phyloP scores from a whole-genome alignment of 2,797 vertebrate species.

The Molothrus aeneus region DNA sequence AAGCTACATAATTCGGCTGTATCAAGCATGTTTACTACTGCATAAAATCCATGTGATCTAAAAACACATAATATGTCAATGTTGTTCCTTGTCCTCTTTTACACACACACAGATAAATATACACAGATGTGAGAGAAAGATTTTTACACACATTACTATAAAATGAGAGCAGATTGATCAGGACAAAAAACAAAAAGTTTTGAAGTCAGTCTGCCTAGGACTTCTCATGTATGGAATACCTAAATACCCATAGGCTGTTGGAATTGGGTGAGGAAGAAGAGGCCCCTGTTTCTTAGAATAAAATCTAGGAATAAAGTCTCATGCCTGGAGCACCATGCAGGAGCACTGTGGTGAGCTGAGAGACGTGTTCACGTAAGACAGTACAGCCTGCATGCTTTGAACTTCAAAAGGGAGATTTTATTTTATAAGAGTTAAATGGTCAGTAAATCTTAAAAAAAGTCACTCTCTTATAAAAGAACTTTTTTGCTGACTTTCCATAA shows the following conservation, averaged over 20 bases:
- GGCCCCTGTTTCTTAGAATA: not conserved
- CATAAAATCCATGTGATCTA: not conserved
- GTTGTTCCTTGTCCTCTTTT: not conserved
- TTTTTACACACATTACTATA: not conserved
- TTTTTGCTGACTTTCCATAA: not conserved
- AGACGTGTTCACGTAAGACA: rapidly evolving
- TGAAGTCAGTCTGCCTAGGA: not conserved
- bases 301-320: not conserved
- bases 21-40: not conserved
- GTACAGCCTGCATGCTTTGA: not conserved
- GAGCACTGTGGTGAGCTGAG: not conserved
- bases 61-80: not conserved
- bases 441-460: not conserved
- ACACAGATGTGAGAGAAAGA: not conserved
- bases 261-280: not conserved
- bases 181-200: not conserved
- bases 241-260: not conserved
- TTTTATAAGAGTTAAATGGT: not conserved
- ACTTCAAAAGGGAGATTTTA: not conserved
- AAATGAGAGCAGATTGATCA: not conserved
- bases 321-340: not conserved
- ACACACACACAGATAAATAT: not conserved
- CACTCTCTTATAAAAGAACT: not conserved
- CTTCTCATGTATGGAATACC: not conserved
- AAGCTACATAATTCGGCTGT: not conserved